A percentile compares a stretch with the other conserved stretches of the same genome.
phyloP scores from a whole-genome alignment of 2,888 invertebrate species.

The Amphimallon solstitiale region DNA sequence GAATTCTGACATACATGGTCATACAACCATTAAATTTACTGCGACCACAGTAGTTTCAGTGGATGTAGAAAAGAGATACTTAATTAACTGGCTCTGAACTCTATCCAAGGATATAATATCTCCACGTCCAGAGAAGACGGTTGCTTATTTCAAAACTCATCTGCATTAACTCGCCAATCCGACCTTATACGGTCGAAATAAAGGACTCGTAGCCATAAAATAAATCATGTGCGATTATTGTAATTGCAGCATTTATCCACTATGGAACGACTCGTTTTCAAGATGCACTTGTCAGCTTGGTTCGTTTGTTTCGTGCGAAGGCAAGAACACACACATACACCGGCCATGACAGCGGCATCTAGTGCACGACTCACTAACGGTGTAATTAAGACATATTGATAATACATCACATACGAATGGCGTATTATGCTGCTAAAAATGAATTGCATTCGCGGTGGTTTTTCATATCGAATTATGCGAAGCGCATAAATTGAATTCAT shows the following conservation, averaged over 20 bases:
- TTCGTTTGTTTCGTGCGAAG: conserved; percentile 23
- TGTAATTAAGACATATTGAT: conserved; percentile 25
- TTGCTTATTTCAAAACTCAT: conserved; percentile 23
- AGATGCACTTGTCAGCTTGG: conserved; percentile 17
- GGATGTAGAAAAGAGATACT: conserved; percentile 7
- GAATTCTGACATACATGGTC: too few species aligned
- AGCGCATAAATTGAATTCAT: background rate
- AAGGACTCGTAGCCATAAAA: conserved; percentile 20
- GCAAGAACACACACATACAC: conserved; percentile 18
- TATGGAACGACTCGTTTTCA: conserved; percentile 19
- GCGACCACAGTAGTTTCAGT: background rate
- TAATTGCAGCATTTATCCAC: conserved; percentile 38
- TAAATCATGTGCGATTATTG: conserved; percentile 40
- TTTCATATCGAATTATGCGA: background rate
- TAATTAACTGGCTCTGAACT: conserved; percentile 23
- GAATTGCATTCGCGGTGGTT: background rate
- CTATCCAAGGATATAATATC: conserved; percentile 19
- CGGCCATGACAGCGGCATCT: conserved; percentile 4
- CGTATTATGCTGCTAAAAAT: conserved; percentile 6
- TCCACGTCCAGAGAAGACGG: conserved; percentile 7
- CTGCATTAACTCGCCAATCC: conserved; percentile 28
- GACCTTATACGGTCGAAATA: conserved; percentile 28
- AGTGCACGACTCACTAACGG: conserved; percentile 12
- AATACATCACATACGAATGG: conserved; percentile 14
- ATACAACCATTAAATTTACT: background rate